Base-by-base conservation (phyloP, 2,797 vertebrate genomes). In the Schizopygopsis malacanthus region DNA sequence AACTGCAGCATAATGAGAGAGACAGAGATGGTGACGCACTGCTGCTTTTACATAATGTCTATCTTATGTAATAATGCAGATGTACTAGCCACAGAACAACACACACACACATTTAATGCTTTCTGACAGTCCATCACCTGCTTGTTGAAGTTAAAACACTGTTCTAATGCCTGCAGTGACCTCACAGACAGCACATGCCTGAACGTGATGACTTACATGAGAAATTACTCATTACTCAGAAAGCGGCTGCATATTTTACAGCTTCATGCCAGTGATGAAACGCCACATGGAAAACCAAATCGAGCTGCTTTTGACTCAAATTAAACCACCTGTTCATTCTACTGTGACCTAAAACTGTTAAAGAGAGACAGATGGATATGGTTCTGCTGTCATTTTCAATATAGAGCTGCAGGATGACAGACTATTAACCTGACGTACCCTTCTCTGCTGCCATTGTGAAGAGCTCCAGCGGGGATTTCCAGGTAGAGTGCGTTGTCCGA, bases 361-460 rank as follows among this genome's bases (percentile, higher is more conserved):
- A 63, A 63, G 11, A 33, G 81, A 45, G 25, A 76, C 41, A 18
- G 28, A 83, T 10, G 2, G 2, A 76, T 16, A 28, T 3, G 20
- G 28, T 61, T 39, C 37, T 15, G 1, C 33, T 16, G n/a, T 73
- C n/a, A 61, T 18, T n/a, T 41, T 25, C 2, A 61, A 13, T 18
- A 20, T 33, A 9, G 69, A 67, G 61, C 28, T 3, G 9, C 20
- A 10, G 0, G 11, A 41, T 61, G 50, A n/a, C 18, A 7, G 47
- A 76, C 41, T 67, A 70, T 78, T 15, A 69, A 71, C 83, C 25
- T 61, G 4, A 39, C 96, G 89, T 93, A 99, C 98, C 98, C 97
- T 92, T 99, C 98, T 93, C 98, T 99, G 96, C 97, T 99, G 77
- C 98, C 97, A 90, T 98, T 97, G 82, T 94, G 96, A 92, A 98